Conservation (phyloP, 2,888 invertebrate species). For the Cosmia pyralina region DNA sequence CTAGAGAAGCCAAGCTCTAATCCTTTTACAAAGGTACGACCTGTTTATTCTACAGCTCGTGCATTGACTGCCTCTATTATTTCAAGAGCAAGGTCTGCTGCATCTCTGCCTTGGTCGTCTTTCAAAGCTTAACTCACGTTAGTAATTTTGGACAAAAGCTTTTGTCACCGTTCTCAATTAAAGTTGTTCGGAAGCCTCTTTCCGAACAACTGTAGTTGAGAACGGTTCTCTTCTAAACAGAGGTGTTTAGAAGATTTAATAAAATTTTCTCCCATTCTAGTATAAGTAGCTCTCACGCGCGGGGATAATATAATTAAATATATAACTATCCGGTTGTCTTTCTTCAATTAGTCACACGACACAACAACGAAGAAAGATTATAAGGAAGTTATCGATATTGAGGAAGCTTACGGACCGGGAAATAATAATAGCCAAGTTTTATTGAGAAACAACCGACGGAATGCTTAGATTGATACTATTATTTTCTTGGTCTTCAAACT, state of each 20-base stretch:
- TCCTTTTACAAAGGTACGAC: too few relatives aligned
- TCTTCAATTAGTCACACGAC: slow-evolving; percentile 41
- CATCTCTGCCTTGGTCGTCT: neutral
- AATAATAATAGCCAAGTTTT: slow-evolving; percentile 23
- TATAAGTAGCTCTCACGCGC: neutral
- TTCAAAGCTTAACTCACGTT: neutral
- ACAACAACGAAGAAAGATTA: slow-evolving; percentile 20
- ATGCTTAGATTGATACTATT: neutral
- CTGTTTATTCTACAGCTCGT: neutral
- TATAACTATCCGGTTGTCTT: neutral
- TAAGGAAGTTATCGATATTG: slow-evolving; percentile 27
- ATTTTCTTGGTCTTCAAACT: neutral
- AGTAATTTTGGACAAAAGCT: neutral
- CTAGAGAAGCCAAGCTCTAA: neutral
- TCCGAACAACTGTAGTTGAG: too few relatives aligned
- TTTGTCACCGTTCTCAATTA: neutral
- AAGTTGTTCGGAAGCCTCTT: too few relatives aligned
- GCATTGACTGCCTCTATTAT: neutral
- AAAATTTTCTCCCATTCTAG: neutral
- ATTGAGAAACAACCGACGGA: neutral
- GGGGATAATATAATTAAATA: slow-evolving; percentile 1
- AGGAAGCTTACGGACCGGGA: slow-evolving; percentile 26
- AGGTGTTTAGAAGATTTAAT: too few relatives aligned
- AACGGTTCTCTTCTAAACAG: too few relatives aligned
- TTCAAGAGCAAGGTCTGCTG: neutral